A percentile compares a stretch with the other conserved stretches of the same genome.
These are phyloP conservation scores for Tetramorium alpestre DNA, from an alignment of 1,140 invertebrate genomes.

Conservation along the genomic window DNA sequence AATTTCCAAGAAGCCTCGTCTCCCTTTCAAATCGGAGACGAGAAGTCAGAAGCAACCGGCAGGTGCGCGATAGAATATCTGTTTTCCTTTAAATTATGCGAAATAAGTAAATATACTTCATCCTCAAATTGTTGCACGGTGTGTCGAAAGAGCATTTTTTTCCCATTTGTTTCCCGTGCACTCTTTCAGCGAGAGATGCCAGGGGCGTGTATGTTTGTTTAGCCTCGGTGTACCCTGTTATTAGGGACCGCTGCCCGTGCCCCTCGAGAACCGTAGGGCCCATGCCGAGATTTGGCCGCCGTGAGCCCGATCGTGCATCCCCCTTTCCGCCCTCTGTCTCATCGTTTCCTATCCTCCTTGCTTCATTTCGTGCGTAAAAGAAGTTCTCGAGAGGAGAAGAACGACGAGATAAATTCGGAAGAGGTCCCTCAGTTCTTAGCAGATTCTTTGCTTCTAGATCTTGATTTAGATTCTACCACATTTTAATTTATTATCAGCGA, in stretches of 20 bases:
- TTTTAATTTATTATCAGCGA: slow-evolving; percentile 73
- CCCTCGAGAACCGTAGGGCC: slow-evolving; percentile 76
- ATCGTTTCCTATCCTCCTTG: background rate
- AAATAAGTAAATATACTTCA: slow-evolving; percentile 24
- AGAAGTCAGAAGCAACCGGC: background rate
- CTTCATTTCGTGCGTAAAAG: slow-evolving; percentile 48
- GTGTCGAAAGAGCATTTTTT: slow-evolving; percentile 52
- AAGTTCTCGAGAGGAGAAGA: slow-evolving; percentile 43
- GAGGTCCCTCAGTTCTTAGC: slow-evolving; percentile 2
- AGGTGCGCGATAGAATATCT: slow-evolving; percentile 31
- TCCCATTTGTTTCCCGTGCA: slow-evolving; percentile 73
- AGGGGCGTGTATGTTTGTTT: slow-evolving; percentile 86
- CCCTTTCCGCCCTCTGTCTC: slow-evolving; percentile 52
- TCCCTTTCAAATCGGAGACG: background rate
- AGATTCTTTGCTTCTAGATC: slow-evolving; percentile 39
- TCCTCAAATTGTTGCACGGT: slow-evolving; percentile 39
- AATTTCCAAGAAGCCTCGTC: background rate
- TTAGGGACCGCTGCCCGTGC: slow-evolving; percentile 78
- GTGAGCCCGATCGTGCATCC: slow-evolving; percentile 71
- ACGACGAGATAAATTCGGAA: slow-evolving; percentile 65
- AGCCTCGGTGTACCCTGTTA: slow-evolving; percentile 83
- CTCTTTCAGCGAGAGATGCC: slow-evolving; percentile 83
- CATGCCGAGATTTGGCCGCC: slow-evolving; percentile 73
- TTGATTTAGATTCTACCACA: slow-evolving; percentile 63
- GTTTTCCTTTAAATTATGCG: slow-evolving; percentile 44